A percentile compares a stretch with the other conserved stretches of the same genome.
phyloP scores from a whole-genome alignment of 2,113 vertebrate genomes.

The Mobula birostris region DNA sequence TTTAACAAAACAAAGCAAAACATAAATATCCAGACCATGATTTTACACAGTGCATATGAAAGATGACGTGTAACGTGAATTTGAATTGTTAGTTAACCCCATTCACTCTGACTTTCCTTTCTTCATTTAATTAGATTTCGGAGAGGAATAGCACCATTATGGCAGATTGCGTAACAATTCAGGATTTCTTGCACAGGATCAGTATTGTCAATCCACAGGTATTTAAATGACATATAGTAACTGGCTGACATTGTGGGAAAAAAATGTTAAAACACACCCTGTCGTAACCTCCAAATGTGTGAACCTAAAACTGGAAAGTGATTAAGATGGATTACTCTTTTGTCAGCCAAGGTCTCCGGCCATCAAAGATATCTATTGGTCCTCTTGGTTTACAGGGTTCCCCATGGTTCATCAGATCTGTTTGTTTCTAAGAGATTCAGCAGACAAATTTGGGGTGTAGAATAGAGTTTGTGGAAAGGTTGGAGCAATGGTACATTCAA shows the following conservation, averaged over 20 bases:
- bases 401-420: no score
- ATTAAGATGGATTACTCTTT: no score
- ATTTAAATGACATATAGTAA: conserved; percentile 38
- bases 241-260: not conserved
- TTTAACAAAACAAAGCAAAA: no score
- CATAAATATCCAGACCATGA: not conserved
- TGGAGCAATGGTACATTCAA: no score
- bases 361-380: not conserved
- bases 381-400: not conserved
- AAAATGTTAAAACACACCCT: not conserved
- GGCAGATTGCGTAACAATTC: conserved; percentile 47
- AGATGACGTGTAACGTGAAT: not conserved
- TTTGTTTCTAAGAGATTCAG: not conserved
- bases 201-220: conserved; percentile 62
- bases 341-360: not conserved
- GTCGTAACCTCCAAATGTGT: no score
- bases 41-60: not conserved
- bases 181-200: conserved; percentile 59
- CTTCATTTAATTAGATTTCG: conserved; percentile 49
- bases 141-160: conserved; percentile 43
- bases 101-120: not conserved
- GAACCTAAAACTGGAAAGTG: no score
- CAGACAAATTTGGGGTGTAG: not conserved
- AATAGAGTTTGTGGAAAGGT: not conserved
- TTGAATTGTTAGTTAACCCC: not conserved